phyloP scores from a whole-genome alignment of 1,140 invertebrate genomes.

The Drosophila micromelanica region DNA sequence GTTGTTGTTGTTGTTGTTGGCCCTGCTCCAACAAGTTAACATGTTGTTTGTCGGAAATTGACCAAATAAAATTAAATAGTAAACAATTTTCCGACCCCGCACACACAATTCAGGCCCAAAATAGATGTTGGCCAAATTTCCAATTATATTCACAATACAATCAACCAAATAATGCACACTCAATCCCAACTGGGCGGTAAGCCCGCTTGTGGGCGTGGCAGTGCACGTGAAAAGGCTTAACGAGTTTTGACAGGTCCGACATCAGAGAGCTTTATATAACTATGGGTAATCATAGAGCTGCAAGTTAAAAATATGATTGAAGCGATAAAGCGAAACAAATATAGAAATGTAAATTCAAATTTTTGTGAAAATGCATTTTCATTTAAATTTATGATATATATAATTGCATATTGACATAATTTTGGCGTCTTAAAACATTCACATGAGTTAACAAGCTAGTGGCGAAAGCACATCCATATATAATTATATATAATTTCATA shows the following conservation, averaged over 20 bases:
- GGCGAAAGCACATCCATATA: too few relatives aligned
- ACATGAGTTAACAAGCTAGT: too few relatives aligned
- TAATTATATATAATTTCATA: too few relatives aligned
- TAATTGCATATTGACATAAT: too few relatives aligned
- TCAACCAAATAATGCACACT: conserved; percentile 21
- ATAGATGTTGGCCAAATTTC: conserved; percentile 37
- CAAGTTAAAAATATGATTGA: too few relatives aligned
- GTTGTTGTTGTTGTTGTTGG: conserved; percentile 33
- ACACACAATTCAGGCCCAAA: conserved; percentile 19
- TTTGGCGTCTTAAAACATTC: too few relatives aligned
- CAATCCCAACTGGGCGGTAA: not conserved
- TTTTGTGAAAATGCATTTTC: too few relatives aligned
- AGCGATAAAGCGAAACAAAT: too few relatives aligned
- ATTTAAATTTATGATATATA: too few relatives aligned
- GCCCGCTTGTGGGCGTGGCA: not conserved
- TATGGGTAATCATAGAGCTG: too few relatives aligned
- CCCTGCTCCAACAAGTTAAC: conserved; percentile 49
- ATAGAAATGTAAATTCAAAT: too few relatives aligned
- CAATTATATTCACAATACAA: conserved; percentile 48
- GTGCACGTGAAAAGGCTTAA: not conserved
- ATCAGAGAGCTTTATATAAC: too few relatives aligned
- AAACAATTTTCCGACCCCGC: conserved; percentile 39
- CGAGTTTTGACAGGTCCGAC: not conserved
- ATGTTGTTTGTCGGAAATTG: conserved; percentile 72
- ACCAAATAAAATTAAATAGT: conserved; percentile 73